Conservation (phyloP, 2,113 vertebrate species). For the Gallinago media region DNA sequence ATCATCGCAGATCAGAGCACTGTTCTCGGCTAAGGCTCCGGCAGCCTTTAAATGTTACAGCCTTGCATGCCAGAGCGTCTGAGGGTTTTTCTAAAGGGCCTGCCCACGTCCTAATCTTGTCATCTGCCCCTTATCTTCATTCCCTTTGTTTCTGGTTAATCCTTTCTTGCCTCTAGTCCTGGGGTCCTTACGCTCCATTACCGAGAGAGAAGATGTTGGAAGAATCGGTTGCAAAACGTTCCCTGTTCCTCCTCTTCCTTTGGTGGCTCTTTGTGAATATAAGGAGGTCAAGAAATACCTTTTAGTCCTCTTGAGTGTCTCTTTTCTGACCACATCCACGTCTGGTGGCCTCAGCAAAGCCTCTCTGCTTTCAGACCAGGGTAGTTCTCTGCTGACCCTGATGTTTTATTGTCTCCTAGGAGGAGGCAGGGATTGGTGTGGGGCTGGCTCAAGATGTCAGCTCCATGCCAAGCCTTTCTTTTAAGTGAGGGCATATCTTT, state of each 20-base stretch:
- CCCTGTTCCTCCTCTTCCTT: background rate
- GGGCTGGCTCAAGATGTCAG: background rate
- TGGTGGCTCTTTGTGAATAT: no score
- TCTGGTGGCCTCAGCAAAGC: background rate
- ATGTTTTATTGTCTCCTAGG: background rate
- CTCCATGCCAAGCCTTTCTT: background rate
- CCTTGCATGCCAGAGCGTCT: background rate
- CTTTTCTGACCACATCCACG: rapidly evolving
- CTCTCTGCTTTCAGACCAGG: background rate
- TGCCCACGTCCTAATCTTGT: background rate
- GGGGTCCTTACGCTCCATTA: background rate
- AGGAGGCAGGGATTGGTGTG: background rate
- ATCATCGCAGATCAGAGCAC: background rate
- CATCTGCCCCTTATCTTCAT: background rate
- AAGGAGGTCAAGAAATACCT: background rate
- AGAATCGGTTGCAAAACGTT: background rate
- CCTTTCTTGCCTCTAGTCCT: background rate
- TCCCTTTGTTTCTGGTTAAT: background rate
- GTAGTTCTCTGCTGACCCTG: background rate
- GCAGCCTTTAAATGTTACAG: background rate
- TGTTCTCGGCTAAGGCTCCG: background rate
- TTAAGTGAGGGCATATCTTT: background rate
- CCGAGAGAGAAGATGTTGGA: background rate
- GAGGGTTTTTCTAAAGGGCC: background rate
- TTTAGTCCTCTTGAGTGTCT: background rate